phyloP scores from a whole-genome alignment of 2,888 invertebrate genomes.

The Drosophila longiperda region DNA sequence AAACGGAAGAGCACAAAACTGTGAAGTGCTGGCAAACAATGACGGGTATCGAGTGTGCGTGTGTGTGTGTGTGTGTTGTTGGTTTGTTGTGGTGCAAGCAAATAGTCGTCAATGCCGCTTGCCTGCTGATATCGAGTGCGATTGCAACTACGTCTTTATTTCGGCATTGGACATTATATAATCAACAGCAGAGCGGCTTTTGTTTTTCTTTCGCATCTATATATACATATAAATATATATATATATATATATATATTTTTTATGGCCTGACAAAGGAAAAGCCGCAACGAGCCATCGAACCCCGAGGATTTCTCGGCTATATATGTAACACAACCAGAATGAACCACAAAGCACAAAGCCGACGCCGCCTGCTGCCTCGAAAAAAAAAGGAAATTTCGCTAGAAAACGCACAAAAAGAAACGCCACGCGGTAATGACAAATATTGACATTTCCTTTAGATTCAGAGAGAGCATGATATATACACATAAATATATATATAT shows the following conservation, averaged over 20 bases:
- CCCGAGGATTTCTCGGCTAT: conserved; percentile 15
- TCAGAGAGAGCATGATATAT: conserved; percentile 6
- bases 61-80: not conserved
- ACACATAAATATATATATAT: not conserved
- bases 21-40: conserved; percentile 44
- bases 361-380: conserved; percentile 10
- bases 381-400: conserved; percentile 68
- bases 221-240: too few species aligned
- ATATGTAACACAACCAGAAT: conserved; percentile 5
- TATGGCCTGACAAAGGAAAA: conserved; percentile 57
- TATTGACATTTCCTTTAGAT: conserved; percentile 70
- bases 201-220: conserved; percentile 33
- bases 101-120: conserved; percentile 41
- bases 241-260: conserved; percentile 17
- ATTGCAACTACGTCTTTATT: conserved; percentile 66
- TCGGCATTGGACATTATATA: conserved; percentile 62
- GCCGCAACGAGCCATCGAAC: conserved; percentile 39
- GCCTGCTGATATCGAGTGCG: conserved; percentile 45
- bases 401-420: conserved; percentile 61
- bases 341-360: conserved; percentile 52
- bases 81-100: conserved; percentile 31
- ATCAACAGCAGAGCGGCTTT: conserved; percentile 53
- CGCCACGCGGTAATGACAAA: conserved; percentile 76
- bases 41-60: conserved; percentile 14
- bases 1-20: conserved; percentile 65